Conservation (phyloP, 1,140 invertebrate species). For the Uloborus diversus region DNA sequence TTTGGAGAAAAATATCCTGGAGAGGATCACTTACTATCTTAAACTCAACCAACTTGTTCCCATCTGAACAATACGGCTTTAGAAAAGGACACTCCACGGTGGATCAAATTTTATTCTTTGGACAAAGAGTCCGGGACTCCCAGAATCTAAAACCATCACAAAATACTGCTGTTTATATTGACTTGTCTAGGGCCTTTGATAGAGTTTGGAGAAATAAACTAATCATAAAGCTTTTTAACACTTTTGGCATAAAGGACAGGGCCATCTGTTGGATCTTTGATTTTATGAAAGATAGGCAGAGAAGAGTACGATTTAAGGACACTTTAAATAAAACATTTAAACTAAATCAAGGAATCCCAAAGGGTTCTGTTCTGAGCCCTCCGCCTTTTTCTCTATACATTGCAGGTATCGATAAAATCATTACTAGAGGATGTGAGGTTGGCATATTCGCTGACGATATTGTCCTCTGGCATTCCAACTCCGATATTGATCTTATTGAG, state of each 20-base stretch:
- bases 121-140: neutral
- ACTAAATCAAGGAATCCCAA: neutral
- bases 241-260: neutral
- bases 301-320: neutral
- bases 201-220: neutral
- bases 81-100: neutral
- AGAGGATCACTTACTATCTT: neutral
- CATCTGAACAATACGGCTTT: neutral
- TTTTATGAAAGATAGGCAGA: neutral
- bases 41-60: neutral
- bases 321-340: neutral
- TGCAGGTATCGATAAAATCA: neutral
- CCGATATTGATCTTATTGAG: neutral
- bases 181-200: neutral
- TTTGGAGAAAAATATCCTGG: neutral
- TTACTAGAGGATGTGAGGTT: neutral
- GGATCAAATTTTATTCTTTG: neutral
- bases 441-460: neutral
- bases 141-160: neutral
- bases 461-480: neutral
- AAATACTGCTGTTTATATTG: neutral
- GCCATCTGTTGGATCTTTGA: neutral
- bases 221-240: neutral
- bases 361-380: neutral
- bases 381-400: neutral